These are phyloP conservation scores for Sakesphorus luctuosus DNA, from an alignment of 2,113 vertebrate species.

Conservation along the genomic window DNA sequence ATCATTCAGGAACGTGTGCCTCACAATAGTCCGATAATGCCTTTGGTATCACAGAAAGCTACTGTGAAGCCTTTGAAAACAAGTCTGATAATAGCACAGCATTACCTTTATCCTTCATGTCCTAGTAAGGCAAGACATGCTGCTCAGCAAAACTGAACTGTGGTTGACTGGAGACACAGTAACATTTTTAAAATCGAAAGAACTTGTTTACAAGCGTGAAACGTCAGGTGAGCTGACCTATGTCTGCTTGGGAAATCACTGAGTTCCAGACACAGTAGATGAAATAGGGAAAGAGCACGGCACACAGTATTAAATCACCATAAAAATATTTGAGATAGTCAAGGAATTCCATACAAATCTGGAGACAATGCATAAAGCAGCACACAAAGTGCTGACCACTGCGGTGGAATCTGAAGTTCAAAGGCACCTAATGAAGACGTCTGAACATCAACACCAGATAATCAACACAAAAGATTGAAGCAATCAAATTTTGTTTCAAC, in stretches of 20 bases:
- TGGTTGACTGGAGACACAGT: neutral
- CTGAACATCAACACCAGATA: neutral
- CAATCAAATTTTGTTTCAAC: neutral
- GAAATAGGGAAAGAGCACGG: neutral
- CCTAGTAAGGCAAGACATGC: neutral
- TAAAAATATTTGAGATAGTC: neutral
- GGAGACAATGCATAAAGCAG: neutral
- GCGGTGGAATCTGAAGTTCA: neutral
- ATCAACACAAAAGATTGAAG: neutral
- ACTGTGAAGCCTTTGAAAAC: neutral
- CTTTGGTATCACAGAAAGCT: neutral
- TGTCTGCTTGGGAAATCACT: neutral
- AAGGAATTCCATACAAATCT: neutral
- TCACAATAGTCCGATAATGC: neutral
- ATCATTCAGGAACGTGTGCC: neutral
- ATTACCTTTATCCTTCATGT: neutral
- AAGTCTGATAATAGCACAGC: accelerated
- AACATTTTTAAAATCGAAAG: neutral
- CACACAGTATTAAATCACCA: neutral
- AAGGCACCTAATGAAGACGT: neutral
- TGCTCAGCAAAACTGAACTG: neutral
- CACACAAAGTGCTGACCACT: neutral
- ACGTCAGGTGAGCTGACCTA: neutral
- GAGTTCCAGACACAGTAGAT: neutral
- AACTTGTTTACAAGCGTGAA: neutral